phyloP scores from a whole-genome alignment of 1,140 invertebrate genomes.

The Amyelois transitella region DNA sequence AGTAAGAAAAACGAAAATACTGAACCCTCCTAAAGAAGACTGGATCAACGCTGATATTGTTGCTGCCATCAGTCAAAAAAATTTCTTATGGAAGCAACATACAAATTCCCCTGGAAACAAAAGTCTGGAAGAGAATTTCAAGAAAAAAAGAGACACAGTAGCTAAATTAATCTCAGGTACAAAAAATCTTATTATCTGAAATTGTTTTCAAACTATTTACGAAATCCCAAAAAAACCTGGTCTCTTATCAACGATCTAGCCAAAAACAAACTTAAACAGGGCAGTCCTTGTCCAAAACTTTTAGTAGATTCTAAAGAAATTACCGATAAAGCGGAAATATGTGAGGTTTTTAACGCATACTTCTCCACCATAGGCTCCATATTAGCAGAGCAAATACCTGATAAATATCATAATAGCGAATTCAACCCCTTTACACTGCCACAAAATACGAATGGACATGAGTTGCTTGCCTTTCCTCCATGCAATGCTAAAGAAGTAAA shows the following conservation, averaged over 20 bases:
- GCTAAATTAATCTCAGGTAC: neutral
- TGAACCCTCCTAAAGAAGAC: neutral
- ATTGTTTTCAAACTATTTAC: slow-evolving; percentile 6
- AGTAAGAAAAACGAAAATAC: neutral
- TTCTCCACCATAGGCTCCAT: neutral
- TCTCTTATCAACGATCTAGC: slow-evolving; percentile 11
- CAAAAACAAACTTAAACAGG: slow-evolving; percentile 13
- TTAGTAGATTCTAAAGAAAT: neutral
- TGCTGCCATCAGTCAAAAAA: neutral
- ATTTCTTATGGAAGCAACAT: neutral
- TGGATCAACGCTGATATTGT: neutral
- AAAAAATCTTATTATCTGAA: slow-evolving; percentile 16
- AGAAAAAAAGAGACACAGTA: neutral
- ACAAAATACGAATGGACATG: too few relatives aligned
- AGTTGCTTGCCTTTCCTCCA: neutral
- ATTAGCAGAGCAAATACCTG: neutral
- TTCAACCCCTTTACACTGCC: too few relatives aligned
- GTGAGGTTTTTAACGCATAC: slow-evolving; percentile 21
- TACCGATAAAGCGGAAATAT: slow-evolving; percentile 13
- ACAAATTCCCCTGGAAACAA: neutral
- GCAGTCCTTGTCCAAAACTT: neutral
- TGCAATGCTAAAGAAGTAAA: neutral
- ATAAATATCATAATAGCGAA: neutral
- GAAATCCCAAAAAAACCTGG: slow-evolving; percentile 23
- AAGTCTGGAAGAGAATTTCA: neutral